Evolutionary conservation across 2,888 invertebrate species (phyloP).

Genomic region (Dascillus cervinus): DNA sequence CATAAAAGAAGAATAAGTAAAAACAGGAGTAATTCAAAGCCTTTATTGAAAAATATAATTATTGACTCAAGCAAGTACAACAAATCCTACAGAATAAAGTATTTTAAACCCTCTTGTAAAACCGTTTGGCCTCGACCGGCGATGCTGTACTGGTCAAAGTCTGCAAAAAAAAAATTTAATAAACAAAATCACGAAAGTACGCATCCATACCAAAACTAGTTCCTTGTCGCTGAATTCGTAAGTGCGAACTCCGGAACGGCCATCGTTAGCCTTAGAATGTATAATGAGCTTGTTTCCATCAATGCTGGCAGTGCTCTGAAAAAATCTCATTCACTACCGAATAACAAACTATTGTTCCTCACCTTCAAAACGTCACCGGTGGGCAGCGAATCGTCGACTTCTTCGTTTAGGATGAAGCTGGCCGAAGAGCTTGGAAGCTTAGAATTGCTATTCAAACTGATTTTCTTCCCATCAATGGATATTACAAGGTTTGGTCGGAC

Average conservation of each 20-base stretch:
- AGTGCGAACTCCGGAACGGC: constrained; percentile 11
- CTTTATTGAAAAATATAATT: no score
- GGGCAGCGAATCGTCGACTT: constrained; percentile 15
- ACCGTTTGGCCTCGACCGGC: no score
- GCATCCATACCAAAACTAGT: constrained; percentile 9
- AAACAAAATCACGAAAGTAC: no score
- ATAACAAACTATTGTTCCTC: no score
- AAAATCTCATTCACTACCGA: no score
- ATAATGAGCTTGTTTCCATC: constrained; percentile 15
- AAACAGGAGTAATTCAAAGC: no score
- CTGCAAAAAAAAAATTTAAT: no score
- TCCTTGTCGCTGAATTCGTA: constrained; percentile 15
- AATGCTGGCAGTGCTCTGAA: constrained; percentile 16
- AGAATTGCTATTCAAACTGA: constrained; percentile 11
- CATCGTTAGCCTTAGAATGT: constrained; percentile 11
- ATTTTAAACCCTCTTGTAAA: no score
- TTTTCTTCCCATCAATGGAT: constrained; percentile 19
- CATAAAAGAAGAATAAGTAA: no score
- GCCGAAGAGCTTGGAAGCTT: constrained; percentile 9
- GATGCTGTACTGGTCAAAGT: no score
- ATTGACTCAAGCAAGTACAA: no score
- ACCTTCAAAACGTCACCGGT: constrained; percentile 17
- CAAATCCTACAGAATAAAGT: no score
- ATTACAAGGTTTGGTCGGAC: constrained; percentile 15
- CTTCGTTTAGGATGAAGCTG: constrained; percentile 17